These are phyloP conservation scores for Sarcophaga caerulescens DNA, from an alignment of 2,888 invertebrate species.

Conservation along the genomic window DNA sequence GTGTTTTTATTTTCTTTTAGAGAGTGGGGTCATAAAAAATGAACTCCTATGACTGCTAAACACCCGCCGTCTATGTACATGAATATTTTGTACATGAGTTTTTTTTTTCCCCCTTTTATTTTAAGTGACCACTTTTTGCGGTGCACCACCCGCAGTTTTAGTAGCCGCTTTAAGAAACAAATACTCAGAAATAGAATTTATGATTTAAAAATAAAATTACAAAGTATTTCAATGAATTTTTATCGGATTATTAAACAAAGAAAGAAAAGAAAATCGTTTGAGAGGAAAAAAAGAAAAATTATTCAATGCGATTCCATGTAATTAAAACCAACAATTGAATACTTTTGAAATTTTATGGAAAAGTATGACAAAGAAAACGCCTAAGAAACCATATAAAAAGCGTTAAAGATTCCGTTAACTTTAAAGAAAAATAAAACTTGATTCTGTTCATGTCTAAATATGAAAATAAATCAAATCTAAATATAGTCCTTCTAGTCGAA, in stretches of 20 bases:
- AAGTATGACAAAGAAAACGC: too few relatives aligned
- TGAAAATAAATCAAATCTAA: too few relatives aligned
- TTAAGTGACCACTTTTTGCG: slow-evolving; percentile 4
- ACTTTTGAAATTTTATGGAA: too few relatives aligned
- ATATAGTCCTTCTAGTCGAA: not conserved
- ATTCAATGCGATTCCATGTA: not conserved
- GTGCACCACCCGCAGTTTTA: slow-evolving; percentile 21
- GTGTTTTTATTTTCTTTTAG: slow-evolving; percentile 22
- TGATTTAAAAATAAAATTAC: slow-evolving; percentile 1
- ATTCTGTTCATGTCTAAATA: too few relatives aligned
- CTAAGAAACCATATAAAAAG: too few relatives aligned
- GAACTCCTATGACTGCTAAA: slow-evolving; percentile 48
- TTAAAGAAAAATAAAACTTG: too few relatives aligned
- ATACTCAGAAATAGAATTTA: slow-evolving; percentile 34
- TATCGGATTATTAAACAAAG: not conserved
- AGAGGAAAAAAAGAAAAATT: not conserved
- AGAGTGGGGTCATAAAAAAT: slow-evolving; percentile 52
- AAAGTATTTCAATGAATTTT: not conserved
- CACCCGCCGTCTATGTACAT: slow-evolving; percentile 26
- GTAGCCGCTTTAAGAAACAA: slow-evolving; percentile 13
- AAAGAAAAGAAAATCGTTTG: not conserved
- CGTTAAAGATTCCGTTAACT: too few relatives aligned
- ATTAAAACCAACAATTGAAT: too few relatives aligned
- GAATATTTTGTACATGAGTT: slow-evolving; percentile 4
- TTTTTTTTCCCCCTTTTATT: not conserved